Evolutionary conservation across 2,888 invertebrate genomes (phyloP).

Genomic region (Globia sparganii): DNA sequence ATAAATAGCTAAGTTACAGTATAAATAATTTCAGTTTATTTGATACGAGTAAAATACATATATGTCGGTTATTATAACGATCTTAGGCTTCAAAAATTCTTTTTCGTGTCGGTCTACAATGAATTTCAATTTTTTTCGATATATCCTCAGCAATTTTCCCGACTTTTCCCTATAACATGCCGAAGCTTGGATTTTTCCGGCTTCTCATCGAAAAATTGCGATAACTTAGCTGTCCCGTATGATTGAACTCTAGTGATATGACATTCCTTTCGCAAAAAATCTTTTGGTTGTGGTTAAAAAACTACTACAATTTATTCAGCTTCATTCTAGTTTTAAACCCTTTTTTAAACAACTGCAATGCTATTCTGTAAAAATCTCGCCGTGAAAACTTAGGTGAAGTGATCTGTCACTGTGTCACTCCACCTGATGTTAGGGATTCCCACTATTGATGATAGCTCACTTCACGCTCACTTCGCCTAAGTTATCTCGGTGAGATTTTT

Average conservation of each 20-base stretch:
- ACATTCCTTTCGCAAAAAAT: constrained; percentile 7
- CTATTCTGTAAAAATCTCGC: too few species aligned
- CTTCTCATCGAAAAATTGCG: constrained; percentile 36
- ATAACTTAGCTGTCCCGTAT: constrained; percentile 16
- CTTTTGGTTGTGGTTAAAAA: background rate
- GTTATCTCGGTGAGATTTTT: too few species aligned
- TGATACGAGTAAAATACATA: background rate
- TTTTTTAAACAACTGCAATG: background rate
- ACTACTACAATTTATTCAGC: background rate
- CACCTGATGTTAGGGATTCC: too few species aligned
- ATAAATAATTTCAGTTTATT: background rate
- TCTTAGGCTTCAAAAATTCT: background rate
- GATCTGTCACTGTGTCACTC: too few species aligned
- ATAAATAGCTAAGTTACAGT: background rate
- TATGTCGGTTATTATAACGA: background rate
- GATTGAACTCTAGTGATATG: constrained; percentile 21
- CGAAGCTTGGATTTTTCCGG: constrained; percentile 20
- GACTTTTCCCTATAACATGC: constrained; percentile 6
- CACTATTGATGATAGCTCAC: too few species aligned
- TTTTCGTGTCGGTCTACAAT: background rate
- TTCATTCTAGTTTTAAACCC: background rate
- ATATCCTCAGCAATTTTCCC: constrained; percentile 18
- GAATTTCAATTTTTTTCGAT: constrained; percentile 1
- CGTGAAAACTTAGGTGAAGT: too few species aligned
- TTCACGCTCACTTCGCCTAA: too few species aligned